These are phyloP conservation scores for Poicephalus gulielmi DNA, from an alignment of 2,113 vertebrate species.

Conservation along the genomic window DNA sequence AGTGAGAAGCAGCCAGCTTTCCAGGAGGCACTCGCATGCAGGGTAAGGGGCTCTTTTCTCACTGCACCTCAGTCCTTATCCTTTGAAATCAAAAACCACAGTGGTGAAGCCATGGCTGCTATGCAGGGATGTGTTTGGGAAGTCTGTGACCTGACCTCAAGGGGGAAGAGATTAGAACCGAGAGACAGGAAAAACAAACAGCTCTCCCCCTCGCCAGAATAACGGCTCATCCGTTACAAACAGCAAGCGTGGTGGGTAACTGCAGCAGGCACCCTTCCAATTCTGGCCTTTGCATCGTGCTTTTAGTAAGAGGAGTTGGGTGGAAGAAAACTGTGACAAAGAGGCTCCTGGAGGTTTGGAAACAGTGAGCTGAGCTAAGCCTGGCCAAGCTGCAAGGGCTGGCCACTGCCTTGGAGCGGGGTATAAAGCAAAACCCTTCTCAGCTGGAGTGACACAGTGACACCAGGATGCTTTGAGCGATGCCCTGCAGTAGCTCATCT, in stretches of 20 bases:
- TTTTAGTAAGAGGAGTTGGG: not conserved
- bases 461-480: not conserved
- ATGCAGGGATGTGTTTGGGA: conserved; percentile 22
- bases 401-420: not conserved
- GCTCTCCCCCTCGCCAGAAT: not conserved
- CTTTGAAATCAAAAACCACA: conserved; percentile 17
- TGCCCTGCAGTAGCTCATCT: not conserved
- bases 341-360: not conserved
- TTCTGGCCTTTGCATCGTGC: not conserved
- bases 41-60: not conserved
- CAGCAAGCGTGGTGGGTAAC: not conserved
- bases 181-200: conserved; percentile 49
- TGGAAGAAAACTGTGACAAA: not conserved
- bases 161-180: conserved; percentile 26
- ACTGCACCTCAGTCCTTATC: not conserved
- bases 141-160: conserved; percentile 39
- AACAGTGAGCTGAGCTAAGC: not conserved
- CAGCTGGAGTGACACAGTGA: not conserved
- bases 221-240: fast-evolving
- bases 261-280: not conserved
- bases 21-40: not conserved
- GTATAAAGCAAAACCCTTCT: not conserved
- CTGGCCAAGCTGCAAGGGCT: not conserved
- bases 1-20: not conserved
- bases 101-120: not conserved